Evolutionary conservation across 2,113 vertebrate genomes (phyloP).

Genomic region (Sakesphorus luctuosus): DNA sequence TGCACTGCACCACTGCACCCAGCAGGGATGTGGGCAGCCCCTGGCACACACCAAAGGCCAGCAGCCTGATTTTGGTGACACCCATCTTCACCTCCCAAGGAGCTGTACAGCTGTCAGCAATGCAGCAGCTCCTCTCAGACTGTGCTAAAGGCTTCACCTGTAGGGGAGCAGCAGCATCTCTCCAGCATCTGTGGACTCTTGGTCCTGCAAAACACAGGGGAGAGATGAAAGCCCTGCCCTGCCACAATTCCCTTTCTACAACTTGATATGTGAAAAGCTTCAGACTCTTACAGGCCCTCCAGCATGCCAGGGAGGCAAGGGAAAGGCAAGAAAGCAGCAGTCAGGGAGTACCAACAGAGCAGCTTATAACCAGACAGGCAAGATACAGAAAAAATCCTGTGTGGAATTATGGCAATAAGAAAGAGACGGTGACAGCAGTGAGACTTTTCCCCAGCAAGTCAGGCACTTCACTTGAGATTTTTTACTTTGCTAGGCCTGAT

Average conservation of each 20-base stretch:
- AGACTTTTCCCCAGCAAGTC: background rate
- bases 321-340: background rate
- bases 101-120: background rate
- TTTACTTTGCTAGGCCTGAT: fast-evolving
- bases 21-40: background rate
- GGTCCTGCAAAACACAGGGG: background rate
- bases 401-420: background rate
- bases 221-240: background rate
- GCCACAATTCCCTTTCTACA: background rate
- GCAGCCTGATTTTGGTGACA: background rate
- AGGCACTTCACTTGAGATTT: background rate
- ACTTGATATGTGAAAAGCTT: background rate
- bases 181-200: too few species aligned
- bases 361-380: background rate
- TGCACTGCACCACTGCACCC: fast-evolving
- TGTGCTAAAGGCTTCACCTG: background rate
- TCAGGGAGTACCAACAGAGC: background rate
- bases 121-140: background rate
- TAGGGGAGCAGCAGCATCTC: background rate
- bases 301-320: background rate
- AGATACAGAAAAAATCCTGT: background rate
- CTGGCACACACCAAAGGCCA: fast-evolving
- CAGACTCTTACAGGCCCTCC: background rate
- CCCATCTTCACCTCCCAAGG: background rate
- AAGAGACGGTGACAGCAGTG: background rate